Conservation (phyloP, 1,140 invertebrate species). For the Onthophagus taurus region DNA sequence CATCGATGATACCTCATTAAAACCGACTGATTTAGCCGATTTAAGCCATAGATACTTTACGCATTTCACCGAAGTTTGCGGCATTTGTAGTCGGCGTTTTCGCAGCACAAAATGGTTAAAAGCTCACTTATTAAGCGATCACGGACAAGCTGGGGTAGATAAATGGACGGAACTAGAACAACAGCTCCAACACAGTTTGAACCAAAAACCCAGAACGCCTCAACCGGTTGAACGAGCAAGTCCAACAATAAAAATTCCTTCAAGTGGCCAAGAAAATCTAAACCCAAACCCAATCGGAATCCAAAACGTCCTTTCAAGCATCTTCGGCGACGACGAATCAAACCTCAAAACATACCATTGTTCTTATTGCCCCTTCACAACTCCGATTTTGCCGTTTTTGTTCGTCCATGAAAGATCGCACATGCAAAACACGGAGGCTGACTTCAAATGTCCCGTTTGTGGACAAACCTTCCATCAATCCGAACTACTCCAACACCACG, state of each 20-base stretch:
- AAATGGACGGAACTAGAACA: constrained; percentile 58
- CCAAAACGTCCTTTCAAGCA: constrained; percentile 47
- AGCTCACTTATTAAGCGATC: constrained; percentile 79
- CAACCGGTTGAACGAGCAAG: constrained; percentile 36
- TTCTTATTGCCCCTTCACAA: constrained; percentile 81
- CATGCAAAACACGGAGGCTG: constrained; percentile 34
- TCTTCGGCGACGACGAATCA: constrained; percentile 47
- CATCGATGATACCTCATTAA: constrained; percentile 40
- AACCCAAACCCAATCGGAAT: constrained; percentile 33
- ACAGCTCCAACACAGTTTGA: constrained; percentile 29
- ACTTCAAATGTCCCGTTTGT: constrained; percentile 51
- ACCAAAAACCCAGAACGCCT: constrained; percentile 25
- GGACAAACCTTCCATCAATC: constrained; percentile 45
- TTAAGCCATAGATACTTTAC: constrained; percentile 54
- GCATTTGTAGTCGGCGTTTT: constrained; percentile 79
- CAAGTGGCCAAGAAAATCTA: constrained; percentile 40
- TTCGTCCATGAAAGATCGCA: constrained; percentile 86
- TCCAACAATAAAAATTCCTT: constrained; percentile 52
- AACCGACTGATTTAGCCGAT: constrained; percentile 45
- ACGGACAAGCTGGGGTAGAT: constrained; percentile 63
- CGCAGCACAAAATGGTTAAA: constrained; percentile 84
- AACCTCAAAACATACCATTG: constrained; percentile 72
- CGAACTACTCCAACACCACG: constrained; percentile 50
- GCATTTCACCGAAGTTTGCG: constrained; percentile 71
- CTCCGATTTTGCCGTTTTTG: constrained; percentile 76